These are phyloP conservation scores for Ophion ellenae DNA, from an alignment of 2,888 invertebrate species.

Conservation along the genomic window DNA sequence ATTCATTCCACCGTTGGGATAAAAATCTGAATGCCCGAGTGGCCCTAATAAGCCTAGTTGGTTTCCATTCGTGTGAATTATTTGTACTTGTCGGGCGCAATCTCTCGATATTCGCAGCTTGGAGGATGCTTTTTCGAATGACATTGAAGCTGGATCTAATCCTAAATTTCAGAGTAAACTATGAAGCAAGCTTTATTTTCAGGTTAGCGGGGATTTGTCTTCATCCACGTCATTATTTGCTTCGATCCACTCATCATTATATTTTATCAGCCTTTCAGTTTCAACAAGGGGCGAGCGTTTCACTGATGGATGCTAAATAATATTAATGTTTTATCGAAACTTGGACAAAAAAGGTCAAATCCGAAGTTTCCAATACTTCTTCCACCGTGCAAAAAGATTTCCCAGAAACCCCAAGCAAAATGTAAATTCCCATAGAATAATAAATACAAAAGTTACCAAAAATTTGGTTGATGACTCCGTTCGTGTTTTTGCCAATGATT, in stretches of 20 bases:
- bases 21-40: neutral
- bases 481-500: neutral
- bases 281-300: too few species aligned
- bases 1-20: too few species aligned
- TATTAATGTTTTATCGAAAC: neutral
- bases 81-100: neutral
- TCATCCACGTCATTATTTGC: too few species aligned
- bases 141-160: neutral
- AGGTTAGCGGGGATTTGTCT: neutral
- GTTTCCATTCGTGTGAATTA: neutral
- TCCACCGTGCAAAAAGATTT: too few species aligned
- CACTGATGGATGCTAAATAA: too few species aligned
- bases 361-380: too few species aligned
- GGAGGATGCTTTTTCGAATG: neutral
- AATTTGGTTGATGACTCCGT: neutral
- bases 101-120: neutral
- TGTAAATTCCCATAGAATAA: too few species aligned
- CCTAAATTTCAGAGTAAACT: neutral
- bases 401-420: neutral
- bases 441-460: slow-evolving; percentile 9
- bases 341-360: too few species aligned
- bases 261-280: too few species aligned
- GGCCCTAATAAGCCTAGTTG: neutral
- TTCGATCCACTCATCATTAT: too few species aligned
- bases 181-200: neutral